Evolutionary conservation across 2,888 invertebrate genomes (phyloP), one percentile per base, ranked within the genome.

Genomic region (Diarsia rubi): DNA sequence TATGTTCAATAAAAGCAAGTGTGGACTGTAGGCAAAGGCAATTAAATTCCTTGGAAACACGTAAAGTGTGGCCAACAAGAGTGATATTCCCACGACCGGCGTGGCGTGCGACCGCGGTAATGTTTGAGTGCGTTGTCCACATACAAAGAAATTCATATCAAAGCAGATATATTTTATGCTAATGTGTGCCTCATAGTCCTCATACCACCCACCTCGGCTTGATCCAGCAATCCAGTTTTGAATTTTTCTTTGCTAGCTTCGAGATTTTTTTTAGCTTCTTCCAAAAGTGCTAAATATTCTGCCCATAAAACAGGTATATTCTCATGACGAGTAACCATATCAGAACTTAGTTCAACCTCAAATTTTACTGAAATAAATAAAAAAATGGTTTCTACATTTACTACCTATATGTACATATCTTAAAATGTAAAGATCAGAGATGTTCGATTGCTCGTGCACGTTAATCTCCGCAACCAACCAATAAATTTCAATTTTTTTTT

Each of bases 221-320:
- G 97, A 78, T 97, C 97, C 62, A 98, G 92, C 14, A 99, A 93
- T 68, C 97, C 97, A n/a, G 97, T 94, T 93, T 98, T 98, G 89
- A 98, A 98, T 86, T 97, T 97, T 69, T 98, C 98, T 94, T 98
- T 98, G 76, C 98, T 97, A 78, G 97, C 97, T 86, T 98, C 97
- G 24, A 99, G 94, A 96, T 97, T 97, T 86, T 97, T 97, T 85
- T 98, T 98, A 1, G 98, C 98, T 82, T 98, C 98, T 71, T 97
- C 97, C 19, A 99, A 94, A 21, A 97, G 92, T 65, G 97, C 94
- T 68, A 98, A 95, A 94, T 99, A 99, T 3, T 97, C 96, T 47
- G 96, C 91, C 99, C 99, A 99, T 62, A 97, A 93, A 0, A 93
- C 89, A 4, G 97, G 97, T 67, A 98, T 97, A 69, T 97, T 97